Evolutionary conservation across 2,888 invertebrate genomes (phyloP).

Genomic region (Andrena marginata): DNA sequence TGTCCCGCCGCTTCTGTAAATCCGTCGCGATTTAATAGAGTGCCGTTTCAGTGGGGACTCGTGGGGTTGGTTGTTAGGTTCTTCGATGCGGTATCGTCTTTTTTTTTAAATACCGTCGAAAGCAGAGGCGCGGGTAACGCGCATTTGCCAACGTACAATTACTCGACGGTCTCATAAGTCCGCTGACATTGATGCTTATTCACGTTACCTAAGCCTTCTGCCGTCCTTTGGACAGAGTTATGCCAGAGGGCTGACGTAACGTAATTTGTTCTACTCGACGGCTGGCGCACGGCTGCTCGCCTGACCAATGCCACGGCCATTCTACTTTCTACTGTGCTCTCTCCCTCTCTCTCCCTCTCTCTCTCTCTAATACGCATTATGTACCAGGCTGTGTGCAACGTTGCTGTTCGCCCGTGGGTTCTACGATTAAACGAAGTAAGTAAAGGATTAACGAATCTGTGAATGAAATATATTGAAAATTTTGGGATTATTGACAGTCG

Average conservation of each 20-base stretch:
- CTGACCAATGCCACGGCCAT: neutral
- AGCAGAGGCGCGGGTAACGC: neutral
- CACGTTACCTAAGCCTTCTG: conserved; percentile 2
- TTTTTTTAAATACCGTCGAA: no score
- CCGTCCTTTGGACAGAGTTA: conserved; percentile 29
- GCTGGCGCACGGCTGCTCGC: conserved; percentile 32
- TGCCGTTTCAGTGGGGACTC: no score
- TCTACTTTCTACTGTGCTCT: neutral
- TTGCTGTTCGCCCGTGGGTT: neutral
- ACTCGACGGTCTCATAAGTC: conserved; percentile 4
- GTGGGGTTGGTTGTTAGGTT: no score
- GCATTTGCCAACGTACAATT: conserved; percentile 2
- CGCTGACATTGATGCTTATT: conserved; percentile 15
- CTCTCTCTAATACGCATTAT: neutral
- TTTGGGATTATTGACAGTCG: no score
- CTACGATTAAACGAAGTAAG: neutral
- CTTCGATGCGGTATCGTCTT: no score
- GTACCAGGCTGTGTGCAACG: neutral
- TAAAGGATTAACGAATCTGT: no score
- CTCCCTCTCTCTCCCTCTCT: no score
- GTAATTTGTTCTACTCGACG: conserved; percentile 60
- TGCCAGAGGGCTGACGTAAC: conserved; percentile 52
- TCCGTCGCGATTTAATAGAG: no score
- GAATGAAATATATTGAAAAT: no score
- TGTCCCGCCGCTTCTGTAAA: no score